Evolutionary conservation across 2,113 vertebrate genomes (phyloP).

Genomic region (Narcine bancroftii): DNA sequence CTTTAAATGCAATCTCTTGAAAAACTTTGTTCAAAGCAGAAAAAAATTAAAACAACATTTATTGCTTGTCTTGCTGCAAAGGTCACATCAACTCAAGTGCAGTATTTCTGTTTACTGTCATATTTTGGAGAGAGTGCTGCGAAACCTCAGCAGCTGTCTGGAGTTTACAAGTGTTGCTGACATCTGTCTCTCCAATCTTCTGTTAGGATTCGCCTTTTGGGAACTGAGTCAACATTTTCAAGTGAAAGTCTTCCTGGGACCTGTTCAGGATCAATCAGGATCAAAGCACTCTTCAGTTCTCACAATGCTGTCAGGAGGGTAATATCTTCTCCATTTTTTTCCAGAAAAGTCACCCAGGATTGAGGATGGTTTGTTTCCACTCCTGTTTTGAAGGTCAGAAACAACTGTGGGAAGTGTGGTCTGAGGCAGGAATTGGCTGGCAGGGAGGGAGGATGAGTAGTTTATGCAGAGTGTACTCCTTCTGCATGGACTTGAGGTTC

Average conservation of each 20-base stretch:
- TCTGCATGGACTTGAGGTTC: too few species aligned
- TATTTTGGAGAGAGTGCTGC: background rate
- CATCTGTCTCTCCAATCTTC: background rate
- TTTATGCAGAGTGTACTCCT: too few species aligned
- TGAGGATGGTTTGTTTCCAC: too few species aligned
- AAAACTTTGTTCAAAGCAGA: background rate
- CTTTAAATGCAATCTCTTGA: background rate
- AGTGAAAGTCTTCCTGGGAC: background rate
- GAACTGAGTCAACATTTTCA: background rate
- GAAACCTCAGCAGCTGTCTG: background rate
- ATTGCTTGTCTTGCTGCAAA: constrained; percentile 21
- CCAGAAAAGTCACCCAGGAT: too few species aligned
- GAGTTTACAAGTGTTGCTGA: background rate
- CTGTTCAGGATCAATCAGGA: background rate
- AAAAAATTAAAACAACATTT: background rate
- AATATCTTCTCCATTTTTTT: too few species aligned
- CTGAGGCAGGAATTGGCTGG: too few species aligned
- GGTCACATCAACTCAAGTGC: background rate
- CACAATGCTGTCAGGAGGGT: background rate
- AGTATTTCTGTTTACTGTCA: background rate
- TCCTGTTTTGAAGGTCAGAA: too few species aligned
- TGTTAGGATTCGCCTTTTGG: background rate
- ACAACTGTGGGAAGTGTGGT: too few species aligned
- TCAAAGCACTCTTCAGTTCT: background rate
- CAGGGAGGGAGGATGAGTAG: too few species aligned